Conservation (phyloP, 53 echinoderm and acorn worm genomes). For the Pentamera pediparva region DNA sequence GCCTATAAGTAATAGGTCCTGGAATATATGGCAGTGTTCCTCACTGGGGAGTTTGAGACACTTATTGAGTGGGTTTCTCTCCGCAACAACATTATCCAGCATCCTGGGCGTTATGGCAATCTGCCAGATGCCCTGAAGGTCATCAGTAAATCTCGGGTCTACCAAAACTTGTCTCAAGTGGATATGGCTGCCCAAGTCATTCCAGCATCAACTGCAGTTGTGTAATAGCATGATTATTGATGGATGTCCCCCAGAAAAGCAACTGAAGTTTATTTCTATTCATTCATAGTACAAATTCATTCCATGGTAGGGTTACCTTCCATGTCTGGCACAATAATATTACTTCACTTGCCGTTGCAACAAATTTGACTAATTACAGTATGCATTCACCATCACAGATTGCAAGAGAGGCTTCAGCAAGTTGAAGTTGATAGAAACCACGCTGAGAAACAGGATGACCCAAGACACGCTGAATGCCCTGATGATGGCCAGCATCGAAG, state of each 20-base stretch:
- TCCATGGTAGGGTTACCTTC: no score
- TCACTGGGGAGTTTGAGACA: no score
- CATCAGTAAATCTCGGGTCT: neutral
- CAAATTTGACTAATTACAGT: neutral
- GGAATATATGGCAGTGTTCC: no score
- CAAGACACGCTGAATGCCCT: conserved; percentile 36
- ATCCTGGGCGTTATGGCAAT: neutral
- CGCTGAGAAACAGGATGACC: conserved; percentile 33
- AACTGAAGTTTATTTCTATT: no score
- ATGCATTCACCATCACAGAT: conserved; percentile 8
- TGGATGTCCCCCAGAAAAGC: neutral
- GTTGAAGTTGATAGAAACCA: conserved; percentile 38
- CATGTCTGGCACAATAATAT: neutral
- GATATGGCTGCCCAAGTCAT: conserved; percentile 6
- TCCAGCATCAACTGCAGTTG: conserved; percentile 11
- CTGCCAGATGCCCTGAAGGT: conserved; percentile 7
- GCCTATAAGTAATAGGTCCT: no score
- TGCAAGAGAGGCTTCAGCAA: conserved; percentile 42
- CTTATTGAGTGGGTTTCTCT: conserved; percentile 1
- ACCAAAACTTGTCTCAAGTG: neutral
- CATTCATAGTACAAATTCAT: no score
- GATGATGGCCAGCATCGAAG: conserved; percentile 6
- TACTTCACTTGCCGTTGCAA: neutral
- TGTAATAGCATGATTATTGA: neutral
- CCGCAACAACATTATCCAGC: neutral